Evolutionary conservation across 2,113 vertebrate genomes (phyloP), one percentile per base, ranked within the genome.

Genomic region (Pelodiscus sinensis): DNA sequence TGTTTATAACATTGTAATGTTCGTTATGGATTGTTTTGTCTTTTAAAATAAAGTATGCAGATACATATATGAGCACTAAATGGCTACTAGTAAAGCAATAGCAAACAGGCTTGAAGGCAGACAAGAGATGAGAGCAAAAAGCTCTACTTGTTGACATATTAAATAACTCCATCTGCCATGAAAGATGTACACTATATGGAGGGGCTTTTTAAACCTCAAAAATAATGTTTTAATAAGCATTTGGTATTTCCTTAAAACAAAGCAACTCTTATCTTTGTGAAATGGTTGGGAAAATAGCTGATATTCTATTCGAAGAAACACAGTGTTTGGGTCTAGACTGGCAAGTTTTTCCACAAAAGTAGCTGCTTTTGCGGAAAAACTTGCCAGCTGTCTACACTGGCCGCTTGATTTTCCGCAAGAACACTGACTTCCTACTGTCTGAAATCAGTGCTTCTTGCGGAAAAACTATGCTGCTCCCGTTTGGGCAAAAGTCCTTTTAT

Each of bases 1-100:
- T n/a, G 29, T 68, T 60, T 60, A 60, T 60, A 60, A 60, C 58
- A 25, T 60, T 60, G 25, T 89, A 89, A 55, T 82, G 81, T 65
- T 90, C 89, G 6, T 86, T 88, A 35, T 11, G 0, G 86, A 91
- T 86, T 79, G 68, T 81, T 79, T 83, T 81, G 44, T 73, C 84
- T 89, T 89, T 75, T 27, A 7, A 85, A 77, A 77, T 77, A 19
- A 68, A 57, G 38, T 73, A 18, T 1, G 78, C 24, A 55, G 90
- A 78, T 7, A 13, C 31, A 22, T 82, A 16, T 65, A 44, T 50
- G 3, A 3, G 2, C 87, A 84, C 4, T 81, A 80, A 93, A 80
- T 35, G 89, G 60, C 27, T 58, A 38, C 14, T 75, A 80, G 2
- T 50, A 19, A 62, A 54, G 78, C 44, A 82, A 85, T 24, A 19